Evolutionary conservation across 2,888 invertebrate genomes (phyloP), one percentile per base, ranked within the genome.

Genomic region (Philereme vetulata): DNA sequence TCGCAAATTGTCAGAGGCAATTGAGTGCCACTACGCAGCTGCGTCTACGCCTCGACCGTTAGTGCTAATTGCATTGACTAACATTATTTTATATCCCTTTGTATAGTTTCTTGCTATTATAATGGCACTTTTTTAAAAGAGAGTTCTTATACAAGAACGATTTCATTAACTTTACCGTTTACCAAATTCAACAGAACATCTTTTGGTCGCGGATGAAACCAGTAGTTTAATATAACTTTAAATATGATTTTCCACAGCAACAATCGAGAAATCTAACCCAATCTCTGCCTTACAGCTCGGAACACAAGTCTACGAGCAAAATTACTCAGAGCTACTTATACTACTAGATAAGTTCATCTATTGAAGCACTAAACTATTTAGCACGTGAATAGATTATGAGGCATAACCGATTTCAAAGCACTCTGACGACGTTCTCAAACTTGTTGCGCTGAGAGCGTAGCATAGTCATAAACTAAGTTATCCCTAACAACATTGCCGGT

Each of bases 381-480:
- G 57, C 64, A 47, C 52, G 45, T 56, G 62, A 68, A 68, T 66
- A 53, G 57, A 64, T 64, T 64, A 78, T 84, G 82, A 74, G 75
- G 81, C 77, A 82, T 81, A 86, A 83, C 84, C 84, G 85, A 87
- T 88, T 86, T 86, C 80, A 82, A 84, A 88, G 87, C 87, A 84
- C 89, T 89, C 86, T 7, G 35, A 86, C 90, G 89, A 88, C 81
- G 85, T 78, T 88, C 80, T 77, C 77, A 78, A 91, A 91, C 91
- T 92, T 92, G 91, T 92, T 91, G 90, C 90, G 74, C 78, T 82
- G 77, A 82, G 80, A 85, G 90, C 87, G 85, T 81, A 81, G 82
- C 88, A 87, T 90, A 87, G 77, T 88, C 86, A 85, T 89, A 90
- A 90, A 91, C 89, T 90, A 84, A 90, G 90, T 91, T 90, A 90